A percentile compares a stretch with the other conserved stretches of the same genome.
Conservation (phyloP, 2,113 vertebrate genomes). For the Vombatus ursinus region DNA sequence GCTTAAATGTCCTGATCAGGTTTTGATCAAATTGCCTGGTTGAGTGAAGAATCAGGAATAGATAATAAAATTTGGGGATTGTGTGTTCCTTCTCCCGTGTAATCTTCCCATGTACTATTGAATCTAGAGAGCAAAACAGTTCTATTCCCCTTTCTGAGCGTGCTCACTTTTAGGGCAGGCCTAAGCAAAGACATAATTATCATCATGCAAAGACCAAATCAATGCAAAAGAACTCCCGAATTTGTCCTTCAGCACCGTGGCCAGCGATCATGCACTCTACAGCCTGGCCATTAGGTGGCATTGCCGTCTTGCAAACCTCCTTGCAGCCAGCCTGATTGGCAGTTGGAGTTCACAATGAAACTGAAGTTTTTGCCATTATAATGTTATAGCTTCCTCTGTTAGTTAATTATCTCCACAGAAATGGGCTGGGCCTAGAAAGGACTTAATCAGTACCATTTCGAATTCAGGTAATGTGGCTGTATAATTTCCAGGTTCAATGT, state of each 20-base stretch:
- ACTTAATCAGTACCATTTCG: slow-evolving; percentile 80
- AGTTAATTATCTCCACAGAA: slow-evolving; percentile 81
- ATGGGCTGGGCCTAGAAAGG: slow-evolving; percentile 76
- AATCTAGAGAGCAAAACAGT: not conserved
- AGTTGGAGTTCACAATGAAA: slow-evolving; percentile 57
- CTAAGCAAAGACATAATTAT: not conserved
- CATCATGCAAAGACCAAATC: not conserved
- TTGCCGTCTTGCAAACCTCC: slow-evolving; percentile 54
- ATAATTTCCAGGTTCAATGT: slow-evolving; percentile 72
- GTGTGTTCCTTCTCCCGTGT: not conserved
- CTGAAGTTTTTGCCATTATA: slow-evolving; percentile 78
- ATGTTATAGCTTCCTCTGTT: slow-evolving; percentile 75
- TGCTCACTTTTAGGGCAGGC: not conserved
- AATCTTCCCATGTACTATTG: not conserved
- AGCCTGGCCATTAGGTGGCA: slow-evolving; percentile 79
- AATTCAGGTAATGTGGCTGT: slow-evolving; percentile 77
- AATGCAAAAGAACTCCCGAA: not conserved
- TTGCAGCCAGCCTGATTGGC: slow-evolving; percentile 14
- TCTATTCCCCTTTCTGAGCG: not conserved
- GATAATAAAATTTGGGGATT: not conserved
- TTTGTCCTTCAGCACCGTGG: not conserved
- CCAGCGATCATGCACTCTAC: slow-evolving; percentile 41
- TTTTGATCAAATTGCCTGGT: not conserved
- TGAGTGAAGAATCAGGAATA: not conserved
- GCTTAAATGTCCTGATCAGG: not conserved